Evolutionary conservation across 2,888 invertebrate species (phyloP), one percentile per base, ranked within the genome.

Genomic region (Euzetes globulus): DNA sequence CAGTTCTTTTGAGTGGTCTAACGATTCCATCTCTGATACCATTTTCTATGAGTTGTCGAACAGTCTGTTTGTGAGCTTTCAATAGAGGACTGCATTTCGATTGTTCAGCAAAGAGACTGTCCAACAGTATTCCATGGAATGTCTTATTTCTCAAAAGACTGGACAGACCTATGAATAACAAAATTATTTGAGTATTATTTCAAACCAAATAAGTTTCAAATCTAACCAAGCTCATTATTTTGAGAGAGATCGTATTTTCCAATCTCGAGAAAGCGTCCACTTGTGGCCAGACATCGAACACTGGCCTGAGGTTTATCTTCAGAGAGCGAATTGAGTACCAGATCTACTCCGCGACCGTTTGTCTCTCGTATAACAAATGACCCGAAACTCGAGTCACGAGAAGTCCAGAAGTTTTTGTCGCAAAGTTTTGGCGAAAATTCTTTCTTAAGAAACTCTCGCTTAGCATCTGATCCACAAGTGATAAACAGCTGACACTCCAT

Each of bases 301-400:
- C 94, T 94, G 5, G 97, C 96, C 82, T 91, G 92, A 76, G 98
- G 86, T 84, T 96, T 94, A 80, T 96, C 94, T 80, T 91, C 95
- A 19, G 97, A 90, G 78, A 99, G 86, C 2, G 98, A 99, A 84
- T 99, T 99, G 75, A 99, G 86, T 37, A 98, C 91, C 41, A 97
- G 85, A 83, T 99, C 93, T 17, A 98, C 97, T 77, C 97, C 85
- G 79, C 88, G 88, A 50, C 98, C 98, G 77, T 88, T 85, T 0
- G 96, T 97, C 82, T 90, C 88, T 29, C 86, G 87, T 82, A 93
- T 85, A 71, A 99, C 86, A 79, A 94, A 86, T 83, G 91, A 91
- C 85, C 98, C 98, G 84, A 99, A 98, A 76, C 88, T 88, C 15
- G 90, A 87, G 84, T 95, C 91, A 80, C 96, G 88, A 68, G 96